Base-by-base conservation (phyloP, 2,888 invertebrate species). In the Brassicogethes aeneus region DNA sequence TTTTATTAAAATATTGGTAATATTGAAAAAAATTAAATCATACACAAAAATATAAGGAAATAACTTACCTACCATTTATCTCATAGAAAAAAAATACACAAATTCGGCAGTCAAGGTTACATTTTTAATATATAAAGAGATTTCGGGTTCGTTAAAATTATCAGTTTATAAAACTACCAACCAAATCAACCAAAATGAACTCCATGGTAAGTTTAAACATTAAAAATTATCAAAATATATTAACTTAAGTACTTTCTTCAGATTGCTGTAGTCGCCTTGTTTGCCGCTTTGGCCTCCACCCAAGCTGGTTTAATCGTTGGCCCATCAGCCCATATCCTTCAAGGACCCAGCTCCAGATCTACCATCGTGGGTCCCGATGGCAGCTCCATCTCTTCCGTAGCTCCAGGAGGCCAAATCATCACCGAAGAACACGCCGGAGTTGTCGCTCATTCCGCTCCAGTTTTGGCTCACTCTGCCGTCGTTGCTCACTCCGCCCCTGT, bases 311-410 rank as follows among this genome's bases (percentile, higher is more conserved):
- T 54, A 5, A 31, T 53, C 13, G 50, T 47, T 17, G 46, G 44
- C 8, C 51, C 48, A 7, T 51, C 58, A 10, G 51, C 53, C 2
- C 46, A 47, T 17, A 48, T 60, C 29, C 43, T 61, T 16, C 60
- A 60, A 48, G 59, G 59, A 43, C 59, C 59, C 5, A 59, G 58
- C 50, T 47, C 50, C 36, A 56, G 52, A 36, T 48, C 54, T n/a
- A 57, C 56, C 13, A 40, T 59, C 3, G 50, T 55, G 8, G 60
- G 57, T 16, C 51, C 53, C 17, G 60, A 60, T 33, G 57, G 59
- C 16, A 59, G 59, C 41, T 47, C 51, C n/a, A 56, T 60, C 39
- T 54, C 55, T 3, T 49, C 60, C 14, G 52, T 53, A 13, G 48
- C 55, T 17, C 59, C 60, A 34, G 60, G 56, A 14, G 60, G 58